Evolutionary conservation across 2,797 vertebrate genomes (phyloP).

Genomic region (Mormyrus hasselquistii): DNA sequence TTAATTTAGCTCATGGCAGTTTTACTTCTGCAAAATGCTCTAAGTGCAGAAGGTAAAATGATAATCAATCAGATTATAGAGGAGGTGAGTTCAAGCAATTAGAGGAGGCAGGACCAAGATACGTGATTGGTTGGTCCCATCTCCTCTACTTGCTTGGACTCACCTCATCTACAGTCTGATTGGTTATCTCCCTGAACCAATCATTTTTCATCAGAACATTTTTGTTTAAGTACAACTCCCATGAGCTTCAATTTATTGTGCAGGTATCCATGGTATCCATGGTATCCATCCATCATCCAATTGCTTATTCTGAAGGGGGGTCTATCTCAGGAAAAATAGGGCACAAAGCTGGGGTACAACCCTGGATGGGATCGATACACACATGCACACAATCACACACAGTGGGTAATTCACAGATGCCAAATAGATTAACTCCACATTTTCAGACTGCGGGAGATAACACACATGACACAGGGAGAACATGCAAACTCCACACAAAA

Average conservation of each 20-base stretch:
- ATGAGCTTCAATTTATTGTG: not conserved
- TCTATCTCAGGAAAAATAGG: not conserved
- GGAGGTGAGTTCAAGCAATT: not conserved
- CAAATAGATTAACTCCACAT: not conserved
- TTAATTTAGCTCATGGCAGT: not conserved
- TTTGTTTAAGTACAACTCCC: not conserved
- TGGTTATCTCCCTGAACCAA: not conserved
- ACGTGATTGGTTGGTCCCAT: not conserved
- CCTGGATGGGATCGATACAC: not conserved
- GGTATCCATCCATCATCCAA: not conserved
- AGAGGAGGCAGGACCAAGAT: not conserved
- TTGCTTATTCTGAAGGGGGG: not conserved
- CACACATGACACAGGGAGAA: not conserved
- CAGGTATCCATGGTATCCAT: not conserved
- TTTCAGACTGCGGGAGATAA: not conserved
- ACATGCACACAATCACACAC: not conserved
- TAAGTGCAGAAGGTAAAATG: not conserved
- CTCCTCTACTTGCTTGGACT: not conserved
- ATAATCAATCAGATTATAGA: not conserved
- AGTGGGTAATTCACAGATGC: not conserved
- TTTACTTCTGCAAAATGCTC: not conserved
- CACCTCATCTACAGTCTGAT: not conserved
- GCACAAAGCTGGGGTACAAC: not conserved
- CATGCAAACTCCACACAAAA: not conserved
- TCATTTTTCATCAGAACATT: not conserved